Percentiles rank a stretch among this genome's conserved stretches.
Conservation (phyloP, 1,140 invertebrate genomes). For the Paralvinella palmiformis region DNA sequence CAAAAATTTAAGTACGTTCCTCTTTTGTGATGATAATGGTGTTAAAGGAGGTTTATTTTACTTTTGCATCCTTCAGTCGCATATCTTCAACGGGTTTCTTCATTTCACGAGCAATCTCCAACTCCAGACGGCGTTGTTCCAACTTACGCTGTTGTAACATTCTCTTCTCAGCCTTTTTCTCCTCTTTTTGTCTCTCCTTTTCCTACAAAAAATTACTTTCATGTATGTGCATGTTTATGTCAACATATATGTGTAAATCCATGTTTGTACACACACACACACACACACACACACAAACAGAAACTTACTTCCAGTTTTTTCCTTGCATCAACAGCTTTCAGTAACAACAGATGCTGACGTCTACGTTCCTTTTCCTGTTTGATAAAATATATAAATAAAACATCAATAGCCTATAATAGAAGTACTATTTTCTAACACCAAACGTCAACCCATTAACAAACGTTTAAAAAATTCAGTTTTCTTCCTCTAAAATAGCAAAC, state of each 20-base stretch:
- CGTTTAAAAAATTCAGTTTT: too few species aligned
- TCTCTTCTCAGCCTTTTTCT: slow-evolving; percentile 69
- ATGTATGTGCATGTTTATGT: not conserved
- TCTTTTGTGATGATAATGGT: not conserved
- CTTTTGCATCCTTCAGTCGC: slow-evolving; percentile 46
- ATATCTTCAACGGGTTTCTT: slow-evolving; percentile 70
- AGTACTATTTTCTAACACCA: too few species aligned
- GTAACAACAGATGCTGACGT: slow-evolving; percentile 80
- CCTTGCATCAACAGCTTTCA: slow-evolving; percentile 77
- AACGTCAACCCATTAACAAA: too few species aligned
- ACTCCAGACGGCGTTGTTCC: slow-evolving; percentile 74
- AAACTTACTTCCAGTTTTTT: slow-evolving; percentile 63
- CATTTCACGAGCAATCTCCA: slow-evolving; percentile 76
- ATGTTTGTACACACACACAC: not conserved
- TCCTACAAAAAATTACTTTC: slow-evolving; percentile 58
- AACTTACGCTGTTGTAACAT: slow-evolving; percentile 74
- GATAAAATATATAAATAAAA: slow-evolving; percentile 16
- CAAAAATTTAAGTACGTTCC: not conserved
- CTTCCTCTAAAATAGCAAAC: too few species aligned
- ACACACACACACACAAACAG: not conserved
- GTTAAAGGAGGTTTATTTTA: slow-evolving; percentile 14
- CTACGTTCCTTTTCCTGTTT: slow-evolving; percentile 79
- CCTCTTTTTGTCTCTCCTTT: slow-evolving; percentile 74
- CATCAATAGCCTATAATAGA: too few species aligned
- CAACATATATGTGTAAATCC: not conserved